A percentile compares a stretch with the other conserved stretches of the same genome.
phyloP scores from a whole-genome alignment of 2,113 vertebrate species.

The Notothenia coriiceps region DNA sequence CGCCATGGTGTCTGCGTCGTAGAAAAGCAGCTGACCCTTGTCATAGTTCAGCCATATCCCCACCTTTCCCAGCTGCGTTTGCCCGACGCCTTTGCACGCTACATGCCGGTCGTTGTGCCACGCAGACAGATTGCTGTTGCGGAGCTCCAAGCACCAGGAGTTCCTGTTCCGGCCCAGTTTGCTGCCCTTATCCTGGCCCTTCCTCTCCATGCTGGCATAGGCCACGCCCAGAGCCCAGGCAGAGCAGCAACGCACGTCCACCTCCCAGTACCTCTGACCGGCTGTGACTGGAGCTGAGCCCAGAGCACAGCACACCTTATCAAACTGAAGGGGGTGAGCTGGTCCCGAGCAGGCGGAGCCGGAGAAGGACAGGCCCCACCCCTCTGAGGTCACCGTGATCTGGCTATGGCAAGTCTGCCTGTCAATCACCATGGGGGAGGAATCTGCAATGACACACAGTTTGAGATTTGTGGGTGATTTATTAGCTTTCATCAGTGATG shows the following conservation, averaged over 20 bases:
- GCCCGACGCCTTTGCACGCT: constrained; percentile 53
- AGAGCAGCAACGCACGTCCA: constrained; percentile 76
- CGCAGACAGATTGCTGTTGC: constrained; percentile 57
- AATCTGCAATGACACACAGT: constrained; percentile 61
- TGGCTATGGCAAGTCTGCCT: constrained; percentile 73
- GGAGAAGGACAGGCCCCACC: constrained; percentile 63
- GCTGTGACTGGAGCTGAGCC: constrained; percentile 56
- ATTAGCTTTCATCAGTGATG: neutral
- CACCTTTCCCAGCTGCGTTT: constrained; percentile 44
- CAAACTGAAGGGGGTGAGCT: constrained; percentile 80
- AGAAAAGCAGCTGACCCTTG: constrained; percentile 80
- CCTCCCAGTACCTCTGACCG: constrained; percentile 81
- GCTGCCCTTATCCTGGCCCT: constrained; percentile 76
- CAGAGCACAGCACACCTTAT: constrained; percentile 80
- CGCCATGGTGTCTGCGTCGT: constrained; percentile 76
- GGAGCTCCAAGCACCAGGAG: constrained; percentile 84
- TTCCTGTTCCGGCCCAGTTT: constrained; percentile 83
- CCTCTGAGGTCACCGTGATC: constrained; percentile 66
- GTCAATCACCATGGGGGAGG: constrained; percentile 67
- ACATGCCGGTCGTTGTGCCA: constrained; percentile 83
- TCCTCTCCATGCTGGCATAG: constrained; percentile 76
- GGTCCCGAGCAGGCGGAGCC: neutral
- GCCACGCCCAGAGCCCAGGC: constrained; percentile 83
- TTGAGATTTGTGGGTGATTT: neutral
- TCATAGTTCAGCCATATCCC: constrained; percentile 80